Percentiles rank a stretch among this genome's conserved stretches.
These are phyloP conservation scores for Cynocephalus volans DNA, from an alignment of 2,113 vertebrate genomes.

Conservation along the genomic window DNA sequence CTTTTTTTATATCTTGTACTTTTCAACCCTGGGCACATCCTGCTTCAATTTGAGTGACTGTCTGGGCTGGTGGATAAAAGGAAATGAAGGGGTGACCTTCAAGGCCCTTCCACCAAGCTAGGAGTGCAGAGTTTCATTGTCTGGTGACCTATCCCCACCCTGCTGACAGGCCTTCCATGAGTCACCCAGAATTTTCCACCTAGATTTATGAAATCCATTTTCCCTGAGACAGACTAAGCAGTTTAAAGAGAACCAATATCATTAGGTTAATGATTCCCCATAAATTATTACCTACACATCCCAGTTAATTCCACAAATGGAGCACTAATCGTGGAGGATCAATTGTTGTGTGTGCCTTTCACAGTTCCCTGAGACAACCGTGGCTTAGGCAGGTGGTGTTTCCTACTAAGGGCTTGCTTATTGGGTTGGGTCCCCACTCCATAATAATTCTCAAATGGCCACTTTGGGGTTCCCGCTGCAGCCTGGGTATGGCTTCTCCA, in stretches of 20 bases:
- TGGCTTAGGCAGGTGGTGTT: not conserved
- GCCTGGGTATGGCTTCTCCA: not conserved
- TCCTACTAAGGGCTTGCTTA: rapidly evolving
- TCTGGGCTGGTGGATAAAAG: not conserved
- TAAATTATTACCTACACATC: constrained; percentile 84
- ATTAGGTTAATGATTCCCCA: constrained; percentile 89
- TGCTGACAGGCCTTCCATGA: not conserved
- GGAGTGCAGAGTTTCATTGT: not conserved
- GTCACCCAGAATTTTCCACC: constrained; percentile 71
- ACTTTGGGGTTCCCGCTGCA: not conserved
- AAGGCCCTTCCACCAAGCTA: not conserved
- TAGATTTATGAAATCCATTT: constrained; percentile 83
- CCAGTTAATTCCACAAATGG: constrained; percentile 81
- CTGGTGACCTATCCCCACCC: not conserved
- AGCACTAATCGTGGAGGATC: constrained; percentile 69
- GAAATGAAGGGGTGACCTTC: not conserved
- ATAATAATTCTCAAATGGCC: rapidly evolving
- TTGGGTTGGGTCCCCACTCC: rapidly evolving
- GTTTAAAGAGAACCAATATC: constrained; percentile 85
- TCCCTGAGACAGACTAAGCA: constrained; percentile 78
- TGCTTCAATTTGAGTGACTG: not conserved
- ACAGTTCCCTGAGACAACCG: constrained; percentile 20
- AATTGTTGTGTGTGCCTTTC: not conserved
- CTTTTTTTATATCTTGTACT: not conserved
- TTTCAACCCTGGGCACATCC: not conserved